Evolutionary conservation across 2,797 vertebrate species (phyloP).

Genomic region (Remorina albescens): DNA sequence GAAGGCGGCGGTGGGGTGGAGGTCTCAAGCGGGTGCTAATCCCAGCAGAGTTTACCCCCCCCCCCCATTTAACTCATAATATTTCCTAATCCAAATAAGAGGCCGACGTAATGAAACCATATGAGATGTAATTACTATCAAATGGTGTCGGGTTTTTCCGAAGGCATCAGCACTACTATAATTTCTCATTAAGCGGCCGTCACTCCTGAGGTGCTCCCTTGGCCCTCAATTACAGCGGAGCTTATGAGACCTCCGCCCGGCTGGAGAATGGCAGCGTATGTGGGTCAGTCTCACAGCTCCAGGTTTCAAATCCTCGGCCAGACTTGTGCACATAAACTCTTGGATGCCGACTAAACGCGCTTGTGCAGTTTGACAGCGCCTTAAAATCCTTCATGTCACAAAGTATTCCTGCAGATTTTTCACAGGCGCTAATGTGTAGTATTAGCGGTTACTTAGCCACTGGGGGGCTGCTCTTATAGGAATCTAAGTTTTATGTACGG

Average conservation of each 20-base stretch:
- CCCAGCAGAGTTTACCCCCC: constrained; percentile 53
- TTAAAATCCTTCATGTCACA: neutral
- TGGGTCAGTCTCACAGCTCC: constrained; percentile 49
- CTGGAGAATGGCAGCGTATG: constrained; percentile 41
- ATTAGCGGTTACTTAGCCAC: constrained; percentile 27
- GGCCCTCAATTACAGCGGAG: constrained; percentile 68
- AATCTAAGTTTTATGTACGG: neutral
- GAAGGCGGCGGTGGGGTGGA: neutral
- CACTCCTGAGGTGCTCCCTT: constrained; percentile 63
- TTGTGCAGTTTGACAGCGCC: constrained; percentile 12
- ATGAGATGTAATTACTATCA: constrained; percentile 74
- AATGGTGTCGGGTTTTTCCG: constrained; percentile 64
- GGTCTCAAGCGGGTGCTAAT: constrained; percentile 47
- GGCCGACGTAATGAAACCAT: constrained; percentile 62
- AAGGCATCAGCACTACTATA: constrained; percentile 72
- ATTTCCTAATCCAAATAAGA: constrained; percentile 71
- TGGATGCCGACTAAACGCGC: constrained; percentile 36
- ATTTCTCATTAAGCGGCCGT: constrained; percentile 77
- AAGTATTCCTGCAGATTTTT: constrained; percentile 39
- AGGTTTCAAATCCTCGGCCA: constrained; percentile 37
- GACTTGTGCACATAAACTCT: constrained; percentile 30
- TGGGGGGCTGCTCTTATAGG: neutral
- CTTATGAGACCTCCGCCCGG: constrained; percentile 60
- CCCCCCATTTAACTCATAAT: constrained; percentile 53
- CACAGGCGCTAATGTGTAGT: constrained; percentile 18